Conservation (phyloP, 2,888 invertebrate species). For the Spodoptera exigua region DNA sequence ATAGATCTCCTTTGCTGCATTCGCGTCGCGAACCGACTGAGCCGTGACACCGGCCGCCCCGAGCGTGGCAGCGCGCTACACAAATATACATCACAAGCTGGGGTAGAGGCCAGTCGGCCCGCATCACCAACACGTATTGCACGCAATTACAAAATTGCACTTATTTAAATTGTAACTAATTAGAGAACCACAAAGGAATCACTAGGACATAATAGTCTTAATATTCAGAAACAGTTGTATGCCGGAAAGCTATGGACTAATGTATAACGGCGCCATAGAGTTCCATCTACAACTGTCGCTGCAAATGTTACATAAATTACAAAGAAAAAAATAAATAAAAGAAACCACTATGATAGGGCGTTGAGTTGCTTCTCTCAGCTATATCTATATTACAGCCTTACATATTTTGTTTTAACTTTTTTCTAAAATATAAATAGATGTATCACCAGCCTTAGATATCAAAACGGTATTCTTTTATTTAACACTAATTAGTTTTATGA, state of each 20-base stretch:
- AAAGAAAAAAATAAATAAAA: constrained; percentile 57
- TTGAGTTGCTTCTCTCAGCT: constrained; percentile 81
- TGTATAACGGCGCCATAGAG: constrained; percentile 41
- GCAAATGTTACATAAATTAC: constrained; percentile 55
- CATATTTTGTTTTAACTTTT: constrained; percentile 60
- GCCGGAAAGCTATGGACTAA: constrained; percentile 48
- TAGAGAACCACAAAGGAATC: constrained; percentile 56
- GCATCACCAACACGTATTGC: constrained; percentile 51
- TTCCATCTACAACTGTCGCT: constrained; percentile 42
- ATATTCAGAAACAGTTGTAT: constrained; percentile 47
- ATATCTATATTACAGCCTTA: constrained; percentile 72
- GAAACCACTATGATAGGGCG: constrained; percentile 67
- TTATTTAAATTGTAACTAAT: constrained; percentile 60
- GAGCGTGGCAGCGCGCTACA: not conserved
- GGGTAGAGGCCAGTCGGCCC: constrained; percentile 23
- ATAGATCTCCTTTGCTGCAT: constrained; percentile 56
- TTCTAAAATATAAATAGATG: constrained; percentile 73
- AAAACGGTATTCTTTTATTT: constrained; percentile 57
- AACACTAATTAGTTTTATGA: constrained; percentile 60
- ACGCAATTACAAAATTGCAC: constrained; percentile 60
- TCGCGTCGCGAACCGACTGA: constrained; percentile 33
- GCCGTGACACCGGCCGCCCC: not conserved
- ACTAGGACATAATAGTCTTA: constrained; percentile 53
- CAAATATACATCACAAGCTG: constrained; percentile 9
- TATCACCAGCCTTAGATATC: constrained; percentile 86